Conservation (phyloP, 2,113 vertebrate genomes). For the Oncorhynchus gorbuscha region DNA sequence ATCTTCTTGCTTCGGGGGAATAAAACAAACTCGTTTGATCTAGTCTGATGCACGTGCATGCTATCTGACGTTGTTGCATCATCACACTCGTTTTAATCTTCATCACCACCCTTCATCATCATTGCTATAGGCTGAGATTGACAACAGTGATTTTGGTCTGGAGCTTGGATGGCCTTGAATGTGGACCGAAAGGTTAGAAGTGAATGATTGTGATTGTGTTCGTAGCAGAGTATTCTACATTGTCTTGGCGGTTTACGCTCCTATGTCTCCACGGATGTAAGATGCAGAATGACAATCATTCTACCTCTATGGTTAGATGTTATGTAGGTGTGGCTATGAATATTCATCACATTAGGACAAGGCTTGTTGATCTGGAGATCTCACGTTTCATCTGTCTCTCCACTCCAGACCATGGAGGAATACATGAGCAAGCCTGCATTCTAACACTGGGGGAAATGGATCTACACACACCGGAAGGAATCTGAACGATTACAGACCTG, state of each 20-base stretch:
- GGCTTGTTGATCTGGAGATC: neutral
- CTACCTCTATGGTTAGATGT: neutral
- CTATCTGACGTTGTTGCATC: conserved; percentile 51
- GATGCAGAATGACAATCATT: neutral
- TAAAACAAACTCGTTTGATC: no score
- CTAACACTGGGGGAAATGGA: conserved; percentile 42
- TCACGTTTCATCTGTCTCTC: conserved; percentile 5
- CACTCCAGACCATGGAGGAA: conserved; percentile 76
- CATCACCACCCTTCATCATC: conserved; percentile 64
- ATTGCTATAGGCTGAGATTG: conserved; percentile 63
- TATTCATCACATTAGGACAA: neutral
- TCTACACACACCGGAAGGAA: conserved; percentile 19
- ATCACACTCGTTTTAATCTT: conserved; percentile 62
- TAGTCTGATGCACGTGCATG: conserved; percentile 16
- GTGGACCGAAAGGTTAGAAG: conserved; percentile 75
- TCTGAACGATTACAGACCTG: neutral
- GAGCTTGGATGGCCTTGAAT: conserved; percentile 77
- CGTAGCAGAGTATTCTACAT: conserved; percentile 30
- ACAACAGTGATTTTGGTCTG: conserved; percentile 74
- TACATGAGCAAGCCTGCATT: conserved; percentile 82
- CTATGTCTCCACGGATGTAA: conserved; percentile 2
- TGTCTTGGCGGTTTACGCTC: conserved; percentile 46
- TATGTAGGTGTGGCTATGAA: conserved; percentile 44
- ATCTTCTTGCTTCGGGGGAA: no score
- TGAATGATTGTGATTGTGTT: conserved; percentile 57